Evolutionary conservation across 64 coral and sea anemone species (phyloP), one percentile per base, ranked within the genome.

Genomic region (Stichodactyla helianthus): DNA sequence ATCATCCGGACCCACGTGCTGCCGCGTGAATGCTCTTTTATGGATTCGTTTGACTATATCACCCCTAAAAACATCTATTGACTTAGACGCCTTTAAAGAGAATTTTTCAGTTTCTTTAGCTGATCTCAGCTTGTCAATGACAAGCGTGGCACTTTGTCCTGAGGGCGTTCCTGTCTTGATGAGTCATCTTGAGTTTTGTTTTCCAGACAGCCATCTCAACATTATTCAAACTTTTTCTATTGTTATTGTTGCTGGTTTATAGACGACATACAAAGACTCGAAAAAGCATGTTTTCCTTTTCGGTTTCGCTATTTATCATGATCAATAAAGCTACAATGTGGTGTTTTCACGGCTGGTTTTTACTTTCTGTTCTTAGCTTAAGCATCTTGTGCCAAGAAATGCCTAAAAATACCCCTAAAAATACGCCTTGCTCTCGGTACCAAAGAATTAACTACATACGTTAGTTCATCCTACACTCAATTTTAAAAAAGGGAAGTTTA

Each of bases 1-100:
- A 81, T 81, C 78, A 52, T 54, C 31, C n/a, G 78, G 25, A 74
- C 7, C 78, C 78, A 81, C 78, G 78, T 81, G 78, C 15, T 20
- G 7, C 14, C 8, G 55, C 27, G 8, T 74, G 23, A 74, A 74
- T 74, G 68, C 26, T 74, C 68, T 74, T 35, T 74, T 74, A 74
- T 28, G 12, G 26, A 31, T 74, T 74, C 25, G 27, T 9, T 74
- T 74, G 26, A 74, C 4, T 74, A 0, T 74, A 65, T 74, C 68
- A 27, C 20, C 25, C 12, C 27, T 14, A 19, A 74, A 13, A 10
- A 74, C n/a, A 17, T 81, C 15, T 81, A 28, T 81, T 53, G 52
- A 81, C 78, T 28, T 81, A 81, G 23, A 51, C 16, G 5, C 50
- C 52, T 52, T 18, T 14, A 81, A 81, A n/a, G 78, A 79, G 77